Conservation (phyloP, 2,888 invertebrate species). For the Microplitis deprimator region DNA sequence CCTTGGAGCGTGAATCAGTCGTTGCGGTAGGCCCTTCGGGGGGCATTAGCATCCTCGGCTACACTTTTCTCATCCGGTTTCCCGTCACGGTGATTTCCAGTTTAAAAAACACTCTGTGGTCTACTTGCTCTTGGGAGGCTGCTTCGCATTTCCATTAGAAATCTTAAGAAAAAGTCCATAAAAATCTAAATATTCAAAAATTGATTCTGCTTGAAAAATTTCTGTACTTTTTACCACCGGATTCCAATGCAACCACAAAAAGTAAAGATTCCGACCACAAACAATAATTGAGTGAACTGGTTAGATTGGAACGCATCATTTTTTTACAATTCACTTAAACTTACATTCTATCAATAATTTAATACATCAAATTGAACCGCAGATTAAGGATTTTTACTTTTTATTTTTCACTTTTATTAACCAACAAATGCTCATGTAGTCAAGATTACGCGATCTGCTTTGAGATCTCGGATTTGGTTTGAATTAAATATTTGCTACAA, state of each 20-base stretch:
- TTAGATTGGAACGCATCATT: conserved; percentile 29
- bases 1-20: conserved; percentile 45
- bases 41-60: conserved; percentile 31
- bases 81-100: conserved; percentile 55
- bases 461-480: no score
- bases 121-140: not conserved
- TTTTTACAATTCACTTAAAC: not conserved
- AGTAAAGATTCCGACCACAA: conserved; percentile 31
- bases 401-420: not conserved
- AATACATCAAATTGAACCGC: not conserved
- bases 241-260: conserved; percentile 35
- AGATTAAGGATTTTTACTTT: not conserved
- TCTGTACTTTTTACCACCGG: not conserved
- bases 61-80: not conserved
- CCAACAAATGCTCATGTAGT: no score
- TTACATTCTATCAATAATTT: conserved; percentile 12
- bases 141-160: not conserved
- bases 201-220: not conserved
- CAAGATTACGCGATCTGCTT: no score
- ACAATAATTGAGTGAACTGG: conserved; percentile 2
- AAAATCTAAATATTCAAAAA: not conserved
- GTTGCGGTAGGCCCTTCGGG: conserved; percentile 54
- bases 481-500: no score
- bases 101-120: conserved; percentile 15
- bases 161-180: no score